Conservation (phyloP, 2,113 vertebrate species). For the Electrona antarctica region DNA sequence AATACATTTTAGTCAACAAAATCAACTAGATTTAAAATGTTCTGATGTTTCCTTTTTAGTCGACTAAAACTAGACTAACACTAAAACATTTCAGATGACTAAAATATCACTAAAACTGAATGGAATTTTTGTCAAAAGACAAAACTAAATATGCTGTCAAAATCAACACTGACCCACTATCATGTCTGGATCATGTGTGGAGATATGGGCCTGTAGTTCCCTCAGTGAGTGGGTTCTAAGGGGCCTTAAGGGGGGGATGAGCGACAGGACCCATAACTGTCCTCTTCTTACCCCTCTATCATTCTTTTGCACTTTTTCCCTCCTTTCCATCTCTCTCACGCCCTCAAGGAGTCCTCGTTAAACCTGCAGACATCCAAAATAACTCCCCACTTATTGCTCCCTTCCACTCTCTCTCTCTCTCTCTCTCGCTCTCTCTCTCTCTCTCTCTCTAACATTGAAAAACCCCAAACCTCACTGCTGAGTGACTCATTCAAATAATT, state of each 20-base stretch:
- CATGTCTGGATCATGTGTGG: too few relatives aligned
- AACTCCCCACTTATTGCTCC: constrained; percentile 13
- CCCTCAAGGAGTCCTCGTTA: constrained; percentile 57
- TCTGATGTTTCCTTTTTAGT: too few relatives aligned
- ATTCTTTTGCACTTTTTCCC: constrained; percentile 16
- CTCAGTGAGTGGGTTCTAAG: constrained; percentile 21
- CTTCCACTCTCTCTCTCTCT: constrained; percentile 34
- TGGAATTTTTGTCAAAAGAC: too few relatives aligned
- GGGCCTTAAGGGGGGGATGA: constrained; percentile 1
- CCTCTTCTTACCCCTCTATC: constrained; percentile 38
- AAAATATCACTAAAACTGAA: too few relatives aligned
- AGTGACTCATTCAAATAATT: constrained; percentile 77
- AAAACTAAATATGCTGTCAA: too few relatives aligned
- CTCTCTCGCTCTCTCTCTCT: constrained; percentile 13
- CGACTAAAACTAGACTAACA: too few relatives aligned
- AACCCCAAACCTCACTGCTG: constrained; percentile 53
- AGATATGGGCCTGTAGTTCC: not conserved
- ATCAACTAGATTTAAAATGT: too few relatives aligned
- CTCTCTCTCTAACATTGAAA: constrained; percentile 38
- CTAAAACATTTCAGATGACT: too few relatives aligned
- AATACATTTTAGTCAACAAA: too few relatives aligned
- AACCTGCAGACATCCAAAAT: constrained; percentile 53
- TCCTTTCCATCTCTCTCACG: constrained; percentile 58
- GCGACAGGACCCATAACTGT: constrained; percentile 36
- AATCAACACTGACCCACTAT: too few relatives aligned